These are phyloP conservation scores for Anser brachyrhynchus DNA, from an alignment of 2,113 vertebrate genomes.

Conservation along the genomic window DNA sequence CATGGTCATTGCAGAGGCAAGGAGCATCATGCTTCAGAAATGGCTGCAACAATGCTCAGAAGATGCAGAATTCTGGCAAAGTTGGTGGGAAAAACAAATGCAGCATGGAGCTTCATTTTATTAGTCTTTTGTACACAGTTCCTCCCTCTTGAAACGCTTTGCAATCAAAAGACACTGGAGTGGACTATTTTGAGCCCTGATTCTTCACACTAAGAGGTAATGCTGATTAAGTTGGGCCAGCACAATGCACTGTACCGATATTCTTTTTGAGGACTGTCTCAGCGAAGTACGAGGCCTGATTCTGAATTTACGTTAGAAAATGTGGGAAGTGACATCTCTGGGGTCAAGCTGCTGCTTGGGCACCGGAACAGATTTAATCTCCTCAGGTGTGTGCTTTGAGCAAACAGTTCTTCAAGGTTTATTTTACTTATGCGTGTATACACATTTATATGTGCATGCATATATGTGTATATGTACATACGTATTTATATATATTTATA, in stretches of 20 bases:
- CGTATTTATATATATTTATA: background rate
- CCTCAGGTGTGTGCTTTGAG: background rate
- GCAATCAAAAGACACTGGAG: conserved; percentile 76
- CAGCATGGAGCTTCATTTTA: background rate
- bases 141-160: conserved; percentile 73
- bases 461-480: background rate
- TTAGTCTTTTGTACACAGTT: conserved; percentile 25
- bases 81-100: conserved; percentile 13
- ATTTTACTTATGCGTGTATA: background rate
- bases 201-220: conserved; percentile 64
- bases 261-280: conserved; percentile 13
- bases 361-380: background rate
- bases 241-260: conserved; percentile 44
- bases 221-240: conserved; percentile 65
- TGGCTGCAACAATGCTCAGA: background rate
- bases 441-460: no score
- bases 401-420: background rate
- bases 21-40: background rate
- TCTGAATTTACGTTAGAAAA: background rate
- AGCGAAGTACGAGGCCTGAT: background rate
- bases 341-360: background rate
- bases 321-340: background rate
- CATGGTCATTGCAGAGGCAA: background rate
- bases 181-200: conserved; percentile 73
- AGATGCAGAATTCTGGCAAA: background rate